phyloP scores from a whole-genome alignment of 2,113 vertebrate genomes.

The Chamaea fasciata region DNA sequence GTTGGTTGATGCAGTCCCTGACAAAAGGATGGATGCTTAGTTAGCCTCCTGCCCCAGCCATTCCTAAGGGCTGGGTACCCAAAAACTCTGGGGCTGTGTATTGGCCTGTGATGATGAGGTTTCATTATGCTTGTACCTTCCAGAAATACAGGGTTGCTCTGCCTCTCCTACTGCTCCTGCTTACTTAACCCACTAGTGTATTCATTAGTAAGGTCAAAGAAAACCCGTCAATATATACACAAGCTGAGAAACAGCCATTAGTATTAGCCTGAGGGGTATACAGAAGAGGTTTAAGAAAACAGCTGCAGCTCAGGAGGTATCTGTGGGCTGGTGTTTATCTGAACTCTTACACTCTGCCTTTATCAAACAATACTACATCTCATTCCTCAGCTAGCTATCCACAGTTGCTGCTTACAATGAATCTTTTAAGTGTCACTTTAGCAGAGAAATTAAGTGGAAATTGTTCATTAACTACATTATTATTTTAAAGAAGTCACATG shows the following conservation, averaged over 20 bases:
- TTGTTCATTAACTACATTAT: neutral
- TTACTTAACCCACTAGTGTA: neutral
- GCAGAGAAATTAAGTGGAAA: neutral
- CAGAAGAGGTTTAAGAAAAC: neutral
- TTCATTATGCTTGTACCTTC: neutral
- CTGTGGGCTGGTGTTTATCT: neutral
- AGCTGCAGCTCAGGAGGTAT: neutral
- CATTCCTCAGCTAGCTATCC: neutral
- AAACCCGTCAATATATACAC: neutral
- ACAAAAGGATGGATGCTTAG: neutral
- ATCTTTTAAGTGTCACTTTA: neutral
- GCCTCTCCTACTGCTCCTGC: neutral
- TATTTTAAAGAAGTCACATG: neutral
- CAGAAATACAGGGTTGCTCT: neutral
- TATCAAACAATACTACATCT: neutral
- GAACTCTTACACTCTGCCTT: neutral
- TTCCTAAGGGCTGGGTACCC: neutral
- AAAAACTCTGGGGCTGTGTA: neutral
- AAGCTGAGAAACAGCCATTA: neutral
- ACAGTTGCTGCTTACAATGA: neutral
- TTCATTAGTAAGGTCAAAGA: neutral
- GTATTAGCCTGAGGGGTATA: neutral
- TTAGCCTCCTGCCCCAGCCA: neutral
- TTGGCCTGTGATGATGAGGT: neutral
- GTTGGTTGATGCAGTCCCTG: neutral